phyloP scores from a whole-genome alignment of 2,113 vertebrate genomes.

The Callipepla squamata region DNA sequence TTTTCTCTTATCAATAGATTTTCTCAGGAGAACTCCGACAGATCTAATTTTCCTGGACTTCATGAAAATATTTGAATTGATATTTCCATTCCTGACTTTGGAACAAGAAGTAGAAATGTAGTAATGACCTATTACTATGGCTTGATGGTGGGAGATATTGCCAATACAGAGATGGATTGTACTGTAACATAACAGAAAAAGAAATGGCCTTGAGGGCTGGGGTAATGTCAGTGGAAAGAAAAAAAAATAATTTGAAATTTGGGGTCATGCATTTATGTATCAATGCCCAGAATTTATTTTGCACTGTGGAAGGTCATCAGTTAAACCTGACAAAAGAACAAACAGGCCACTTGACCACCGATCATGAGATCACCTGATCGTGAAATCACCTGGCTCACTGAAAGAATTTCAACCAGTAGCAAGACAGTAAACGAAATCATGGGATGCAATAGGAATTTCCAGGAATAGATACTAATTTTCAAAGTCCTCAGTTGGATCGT shows the following conservation, averaged over 20 bases:
- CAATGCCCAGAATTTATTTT: slow-evolving; percentile 18
- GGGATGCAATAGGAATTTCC: neutral
- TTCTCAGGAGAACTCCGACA: slow-evolving; percentile 12
- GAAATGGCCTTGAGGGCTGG: neutral
- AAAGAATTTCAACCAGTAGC: neutral
- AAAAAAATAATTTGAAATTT: neutral
- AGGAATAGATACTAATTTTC: neutral
- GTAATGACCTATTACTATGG: neutral
- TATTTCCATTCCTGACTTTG: slow-evolving; percentile 30
- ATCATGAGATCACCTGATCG: neutral
- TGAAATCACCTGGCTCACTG: neutral
- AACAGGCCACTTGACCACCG: neutral
- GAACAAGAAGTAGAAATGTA: neutral
- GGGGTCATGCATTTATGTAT: neutral
- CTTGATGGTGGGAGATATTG: neutral
- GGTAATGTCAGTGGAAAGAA: neutral
- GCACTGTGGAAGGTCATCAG: neutral
- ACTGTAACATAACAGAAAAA: neutral
- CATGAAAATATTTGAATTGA: slow-evolving; percentile 30
- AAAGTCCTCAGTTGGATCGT: neutral
- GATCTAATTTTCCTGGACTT: slow-evolving; percentile 38
- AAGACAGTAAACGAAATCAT: neutral
- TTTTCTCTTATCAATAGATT: slow-evolving; percentile 34
- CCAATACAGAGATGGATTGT: slow-evolving; percentile 7
- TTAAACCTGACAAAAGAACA: neutral